phyloP scores from a whole-genome alignment of 2,797 vertebrate genomes.

The Syngnathus acus region DNA sequence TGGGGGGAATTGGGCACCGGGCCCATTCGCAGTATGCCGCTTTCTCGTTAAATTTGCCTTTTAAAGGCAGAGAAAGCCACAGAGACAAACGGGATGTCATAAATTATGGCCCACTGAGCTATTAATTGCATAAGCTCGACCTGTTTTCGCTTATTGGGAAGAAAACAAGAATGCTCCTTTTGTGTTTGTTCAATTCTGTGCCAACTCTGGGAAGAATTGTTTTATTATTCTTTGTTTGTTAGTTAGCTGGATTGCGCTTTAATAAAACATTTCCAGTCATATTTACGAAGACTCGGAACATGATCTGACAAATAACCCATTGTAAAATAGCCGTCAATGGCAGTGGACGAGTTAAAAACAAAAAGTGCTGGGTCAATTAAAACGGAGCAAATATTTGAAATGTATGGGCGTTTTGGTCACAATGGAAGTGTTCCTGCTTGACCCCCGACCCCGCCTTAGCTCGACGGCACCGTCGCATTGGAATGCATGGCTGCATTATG shows the following conservation, averaged over 20 bases:
- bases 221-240: not conserved
- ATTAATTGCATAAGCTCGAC: slow-evolving; percentile 1
- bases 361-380: not conserved
- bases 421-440: not conserved
- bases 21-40: not conserved
- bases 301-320: not conserved
- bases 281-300: not conserved
- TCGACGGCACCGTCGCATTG: slow-evolving; percentile 25
- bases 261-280: not conserved
- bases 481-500: slow-evolving; percentile 42
- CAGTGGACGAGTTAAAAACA: too few relatives aligned
- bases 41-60: slow-evolving; percentile 6
- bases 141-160: not conserved
- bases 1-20: not conserved
- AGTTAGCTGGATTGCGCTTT: not conserved
- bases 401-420: not conserved
- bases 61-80: slow-evolving; percentile 3
- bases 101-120: slow-evolving; percentile 4
- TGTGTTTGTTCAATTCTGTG: not conserved
- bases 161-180: not conserved
- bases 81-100: slow-evolving; percentile 6
- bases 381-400: not conserved
- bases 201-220: not conserved
- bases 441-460: not conserved
- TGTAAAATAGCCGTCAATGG: not conserved